Conservation (phyloP, 2,797 vertebrate genomes). For the Muraenolepis orangiensis region DNA sequence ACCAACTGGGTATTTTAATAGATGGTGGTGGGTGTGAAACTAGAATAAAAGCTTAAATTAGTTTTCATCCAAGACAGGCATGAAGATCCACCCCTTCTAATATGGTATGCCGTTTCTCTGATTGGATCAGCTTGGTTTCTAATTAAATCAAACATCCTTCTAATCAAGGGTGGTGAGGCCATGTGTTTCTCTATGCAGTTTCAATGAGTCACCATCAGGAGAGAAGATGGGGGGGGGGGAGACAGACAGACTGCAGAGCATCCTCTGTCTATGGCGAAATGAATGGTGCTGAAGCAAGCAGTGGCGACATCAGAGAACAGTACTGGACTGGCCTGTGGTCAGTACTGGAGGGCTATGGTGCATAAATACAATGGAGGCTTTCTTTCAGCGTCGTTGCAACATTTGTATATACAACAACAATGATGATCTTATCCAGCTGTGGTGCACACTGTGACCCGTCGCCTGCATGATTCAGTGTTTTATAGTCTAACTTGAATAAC, state of each 20-base stretch:
- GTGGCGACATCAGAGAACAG: slow-evolving; percentile 39
- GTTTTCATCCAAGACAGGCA: not conserved
- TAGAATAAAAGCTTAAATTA: not conserved
- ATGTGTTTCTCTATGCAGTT: slow-evolving; percentile 50
- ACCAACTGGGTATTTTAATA: not conserved
- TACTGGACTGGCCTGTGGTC: not conserved
- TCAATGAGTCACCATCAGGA: slow-evolving; percentile 53
- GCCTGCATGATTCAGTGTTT: not conserved
- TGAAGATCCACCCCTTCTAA: no score
- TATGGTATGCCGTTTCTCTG: not conserved
- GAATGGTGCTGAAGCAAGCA: slow-evolving; percentile 48
- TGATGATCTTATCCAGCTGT: not conserved
- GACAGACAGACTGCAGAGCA: slow-evolving; percentile 49
- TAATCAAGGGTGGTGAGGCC: slow-evolving; percentile 25
- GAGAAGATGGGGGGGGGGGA: slow-evolving; percentile 9
- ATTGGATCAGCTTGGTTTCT: not conserved
- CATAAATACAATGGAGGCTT: not conserved
- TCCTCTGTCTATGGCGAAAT: slow-evolving; percentile 30
- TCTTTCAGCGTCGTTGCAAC: not conserved
- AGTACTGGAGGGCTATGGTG: not conserved
- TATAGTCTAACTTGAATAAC: not conserved
- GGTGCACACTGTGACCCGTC: no score
- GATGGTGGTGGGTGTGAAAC: not conserved
- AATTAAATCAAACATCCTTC: slow-evolving; percentile 31
- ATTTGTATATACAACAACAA: not conserved